Conservation (phyloP, 2,113 vertebrate species). For the Cervus canadensis region DNA sequence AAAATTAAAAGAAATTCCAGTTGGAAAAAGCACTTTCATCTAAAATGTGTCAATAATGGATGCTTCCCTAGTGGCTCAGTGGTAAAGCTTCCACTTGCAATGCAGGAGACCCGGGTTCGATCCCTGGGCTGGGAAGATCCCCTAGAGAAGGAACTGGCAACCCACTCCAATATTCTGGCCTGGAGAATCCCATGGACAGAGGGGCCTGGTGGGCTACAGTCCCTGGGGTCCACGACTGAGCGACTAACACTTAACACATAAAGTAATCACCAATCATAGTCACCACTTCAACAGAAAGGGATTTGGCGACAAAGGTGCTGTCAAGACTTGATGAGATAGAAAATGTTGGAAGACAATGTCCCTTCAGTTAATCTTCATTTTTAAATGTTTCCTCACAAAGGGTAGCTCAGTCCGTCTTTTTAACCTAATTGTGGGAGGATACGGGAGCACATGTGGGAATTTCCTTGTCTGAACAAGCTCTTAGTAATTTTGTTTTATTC, state of each 20-base stretch:
- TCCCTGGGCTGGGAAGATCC: not conserved
- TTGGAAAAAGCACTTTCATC: not conserved
- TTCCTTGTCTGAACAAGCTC: not conserved
- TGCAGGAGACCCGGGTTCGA: not conserved
- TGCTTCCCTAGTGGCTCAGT: not conserved
- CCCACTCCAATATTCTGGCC: not conserved
- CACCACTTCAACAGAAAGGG: not conserved
- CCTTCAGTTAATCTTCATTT: not conserved
- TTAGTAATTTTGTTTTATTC: not conserved
- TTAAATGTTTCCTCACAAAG: not conserved
- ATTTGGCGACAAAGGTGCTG: not conserved
- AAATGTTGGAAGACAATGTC: not conserved
- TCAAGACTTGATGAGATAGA: not conserved
- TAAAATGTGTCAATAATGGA: not conserved
- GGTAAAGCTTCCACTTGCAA: not conserved
- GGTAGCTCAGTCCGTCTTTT: not conserved
- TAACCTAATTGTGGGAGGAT: not conserved
- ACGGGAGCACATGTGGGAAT: not conserved
- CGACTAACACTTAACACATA: not conserved
- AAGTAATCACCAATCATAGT: not conserved
- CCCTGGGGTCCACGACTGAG: not conserved
- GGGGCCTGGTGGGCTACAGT: not conserved
- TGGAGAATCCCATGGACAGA: not conserved
- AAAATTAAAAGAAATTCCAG: not conserved
- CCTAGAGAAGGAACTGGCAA: not conserved